Evolutionary conservation across 1,140 invertebrate species (phyloP), one percentile per base, ranked within the genome.

Genomic region (Lepidurus couesii): DNA sequence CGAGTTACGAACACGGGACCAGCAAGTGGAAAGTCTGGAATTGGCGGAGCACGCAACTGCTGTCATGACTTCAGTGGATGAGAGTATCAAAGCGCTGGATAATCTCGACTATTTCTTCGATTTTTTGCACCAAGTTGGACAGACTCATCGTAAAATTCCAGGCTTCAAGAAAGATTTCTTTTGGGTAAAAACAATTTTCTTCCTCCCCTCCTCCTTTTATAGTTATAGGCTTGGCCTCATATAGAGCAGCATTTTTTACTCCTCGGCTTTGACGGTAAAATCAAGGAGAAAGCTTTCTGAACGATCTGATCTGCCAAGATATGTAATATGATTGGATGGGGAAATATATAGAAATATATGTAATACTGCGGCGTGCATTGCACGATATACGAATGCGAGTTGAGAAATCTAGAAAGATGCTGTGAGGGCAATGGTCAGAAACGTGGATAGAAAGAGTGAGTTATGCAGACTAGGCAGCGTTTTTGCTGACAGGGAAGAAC

Each of bases 81-180:
- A 95, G 83, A 92, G 92, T 45, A 96, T 96, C 84, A 92, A 92
- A 83, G 90, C 91, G 42, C 87, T 96, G 76, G 93, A 95, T 82
- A 90, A 95, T 82, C 88, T 94, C 81, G 93, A 95, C 83, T 88
- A 89, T 79, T 95, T 95, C 86, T 90, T 95, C 83, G 88, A 91
- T 80, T 94, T 91, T 84, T 87, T 97, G 16, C 89, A 92, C 81
- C 90, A 92, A 83, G 90, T 95, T 45, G 95, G 94, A 13, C 91
- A 92, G 73, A 90, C 91, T 11, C 95, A 97, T 85, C 88, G 89
- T 73, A 90, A 90, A 83, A 93, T 96, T 84, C 92, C 92, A 1
- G 92, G 92, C 16, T 95, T 95, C 84, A 91, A 93, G 84, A 89
- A 90, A 42, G 91, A 94, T 82, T 93, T 93, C 85, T 95, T 95